phyloP scores from a whole-genome alignment of 2,888 invertebrate species.

The Folsomia candida region DNA sequence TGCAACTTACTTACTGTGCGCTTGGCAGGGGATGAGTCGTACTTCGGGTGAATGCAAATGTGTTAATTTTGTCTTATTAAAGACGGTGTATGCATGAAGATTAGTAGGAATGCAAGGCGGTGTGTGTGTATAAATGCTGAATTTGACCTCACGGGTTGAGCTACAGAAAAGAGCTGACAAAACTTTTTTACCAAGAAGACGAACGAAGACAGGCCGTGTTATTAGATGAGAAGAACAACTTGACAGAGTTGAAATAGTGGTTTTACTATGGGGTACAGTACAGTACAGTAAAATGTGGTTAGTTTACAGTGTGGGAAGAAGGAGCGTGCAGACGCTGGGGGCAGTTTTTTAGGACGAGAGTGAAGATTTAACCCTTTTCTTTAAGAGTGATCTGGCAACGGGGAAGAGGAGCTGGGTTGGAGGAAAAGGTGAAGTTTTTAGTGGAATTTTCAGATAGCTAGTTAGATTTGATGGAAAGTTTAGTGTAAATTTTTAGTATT shows the following conservation, averaged over 20 bases:
- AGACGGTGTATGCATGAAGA: background rate
- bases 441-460: too few relatives aligned
- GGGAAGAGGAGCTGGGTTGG: background rate
- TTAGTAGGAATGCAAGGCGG: background rate
- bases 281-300: too few relatives aligned
- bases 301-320: background rate
- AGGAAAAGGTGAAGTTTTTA: background rate
- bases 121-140: background rate
- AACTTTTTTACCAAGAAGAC: background rate
- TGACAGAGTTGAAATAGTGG: too few relatives aligned
- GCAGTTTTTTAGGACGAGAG: background rate
- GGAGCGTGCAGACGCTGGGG: background rate
- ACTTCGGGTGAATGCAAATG: background rate
- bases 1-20: background rate
- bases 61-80: background rate
- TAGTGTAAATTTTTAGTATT: too few relatives aligned
- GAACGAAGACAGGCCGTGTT: too few relatives aligned
- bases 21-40: background rate
- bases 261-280: too few relatives aligned
- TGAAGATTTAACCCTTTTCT: background rate
- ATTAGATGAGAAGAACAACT: too few relatives aligned
- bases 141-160: background rate
- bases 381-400: background rate
- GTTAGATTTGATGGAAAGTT: too few relatives aligned
- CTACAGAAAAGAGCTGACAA: background rate